Evolutionary conservation across 2,797 vertebrate species (phyloP).

Genomic region (Acrossocheilus wenchowensis): DNA sequence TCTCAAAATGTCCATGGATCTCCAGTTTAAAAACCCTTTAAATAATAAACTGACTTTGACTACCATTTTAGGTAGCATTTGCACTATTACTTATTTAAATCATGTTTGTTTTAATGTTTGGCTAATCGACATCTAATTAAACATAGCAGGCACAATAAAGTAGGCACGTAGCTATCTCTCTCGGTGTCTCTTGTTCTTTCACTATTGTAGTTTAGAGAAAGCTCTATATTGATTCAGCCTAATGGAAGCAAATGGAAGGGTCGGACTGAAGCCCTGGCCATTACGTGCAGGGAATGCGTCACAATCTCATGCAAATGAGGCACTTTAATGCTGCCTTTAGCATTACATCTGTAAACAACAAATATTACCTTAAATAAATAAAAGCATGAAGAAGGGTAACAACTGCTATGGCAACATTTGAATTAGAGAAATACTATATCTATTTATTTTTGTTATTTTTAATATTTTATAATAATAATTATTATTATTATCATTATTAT

Average conservation of each 20-base stretch:
- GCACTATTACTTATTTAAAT: background rate
- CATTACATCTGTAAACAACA: background rate
- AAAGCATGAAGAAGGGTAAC: background rate
- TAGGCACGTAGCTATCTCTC: background rate
- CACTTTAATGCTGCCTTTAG: background rate
- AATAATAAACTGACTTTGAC: background rate
- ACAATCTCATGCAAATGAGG: slow-evolving; percentile 39
- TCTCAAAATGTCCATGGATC: background rate
- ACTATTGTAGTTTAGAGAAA: slow-evolving; percentile 21
- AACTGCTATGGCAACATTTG: background rate
- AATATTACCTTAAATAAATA: background rate
- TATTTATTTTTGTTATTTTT: background rate
- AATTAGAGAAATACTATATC: background rate
- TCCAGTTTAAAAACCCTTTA: background rate
- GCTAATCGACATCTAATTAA: background rate
- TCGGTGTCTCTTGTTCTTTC: background rate
- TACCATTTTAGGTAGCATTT: background rate
- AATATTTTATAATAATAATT: background rate
- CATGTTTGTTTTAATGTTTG: background rate
- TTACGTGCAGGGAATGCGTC: background rate
- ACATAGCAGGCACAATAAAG: slow-evolving; percentile 5
- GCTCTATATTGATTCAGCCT: slow-evolving; percentile 49
- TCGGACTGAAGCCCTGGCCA: slow-evolving; percentile 14
- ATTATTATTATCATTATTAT: background rate
- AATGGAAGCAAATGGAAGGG: slow-evolving; percentile 38